Percentiles rank a stretch among this genome's conserved stretches.
Conservation (phyloP, 2,797 vertebrate species). For the Ammospiza maritima region DNA sequence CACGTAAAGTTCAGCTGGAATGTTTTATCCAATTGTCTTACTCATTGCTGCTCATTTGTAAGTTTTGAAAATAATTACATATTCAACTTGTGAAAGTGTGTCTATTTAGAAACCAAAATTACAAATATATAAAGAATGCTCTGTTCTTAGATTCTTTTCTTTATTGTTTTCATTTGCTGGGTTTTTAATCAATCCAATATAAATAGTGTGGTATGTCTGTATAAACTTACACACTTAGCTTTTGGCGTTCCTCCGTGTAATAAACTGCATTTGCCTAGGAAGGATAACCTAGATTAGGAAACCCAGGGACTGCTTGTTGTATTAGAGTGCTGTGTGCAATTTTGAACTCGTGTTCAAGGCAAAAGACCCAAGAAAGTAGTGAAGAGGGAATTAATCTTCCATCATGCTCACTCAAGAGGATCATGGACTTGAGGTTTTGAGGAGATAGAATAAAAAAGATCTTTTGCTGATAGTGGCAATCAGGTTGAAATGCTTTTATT, state of each 20-base stretch:
- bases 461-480: neutral
- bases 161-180: neutral
- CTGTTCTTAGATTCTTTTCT: constrained; percentile 21
- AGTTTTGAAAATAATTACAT: neutral
- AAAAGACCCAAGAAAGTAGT: constrained; percentile 16
- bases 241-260: neutral
- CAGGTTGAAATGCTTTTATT: constrained; percentile 15
- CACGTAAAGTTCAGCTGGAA: neutral
- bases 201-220: constrained; percentile 24
- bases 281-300: constrained; percentile 3
- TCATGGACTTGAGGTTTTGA: constrained; percentile 18
- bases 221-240: constrained; percentile 8
- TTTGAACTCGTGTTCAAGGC: neutral
- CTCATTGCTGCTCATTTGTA: neutral
- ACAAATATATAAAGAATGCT: neutral
- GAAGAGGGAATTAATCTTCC: constrained; percentile 4
- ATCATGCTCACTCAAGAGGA: neutral
- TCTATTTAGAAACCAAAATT: constrained; percentile 16
- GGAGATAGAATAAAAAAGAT: neutral
- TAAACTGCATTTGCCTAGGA: neutral
- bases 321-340: neutral
- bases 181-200: constrained; percentile 25
- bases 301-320: neutral
- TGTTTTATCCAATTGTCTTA: neutral
- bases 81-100: neutral